A percentile compares a stretch with the other conserved stretches of the same genome.
These are phyloP conservation scores for Heliopora coerulea DNA, from an alignment of 92 coral and sea anemone genomes.

Conservation along the genomic window DNA sequence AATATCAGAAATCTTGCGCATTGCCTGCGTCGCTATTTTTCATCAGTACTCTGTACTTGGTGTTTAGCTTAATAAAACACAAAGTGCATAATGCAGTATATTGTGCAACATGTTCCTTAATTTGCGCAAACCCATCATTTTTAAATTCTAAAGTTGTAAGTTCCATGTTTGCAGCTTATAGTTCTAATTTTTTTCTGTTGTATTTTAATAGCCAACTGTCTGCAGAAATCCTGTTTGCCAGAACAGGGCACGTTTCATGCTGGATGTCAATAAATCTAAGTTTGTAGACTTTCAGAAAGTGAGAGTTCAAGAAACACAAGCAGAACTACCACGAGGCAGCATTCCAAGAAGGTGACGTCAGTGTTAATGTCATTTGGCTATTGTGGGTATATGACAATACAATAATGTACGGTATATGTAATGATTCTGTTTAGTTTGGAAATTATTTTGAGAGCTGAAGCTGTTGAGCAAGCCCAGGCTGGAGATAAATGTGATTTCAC, in stretches of 20 bases:
- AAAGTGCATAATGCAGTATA: no score
- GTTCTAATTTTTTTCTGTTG: no score
- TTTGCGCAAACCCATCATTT: no score
- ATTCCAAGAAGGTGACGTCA: slow-evolving; percentile 97
- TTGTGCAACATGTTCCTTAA: no score
- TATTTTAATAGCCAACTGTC: slow-evolving; percentile 72
- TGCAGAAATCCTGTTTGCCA: slow-evolving; percentile 97
- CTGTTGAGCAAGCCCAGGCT: slow-evolving; percentile 99
- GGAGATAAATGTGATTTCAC: slow-evolving; percentile 99
- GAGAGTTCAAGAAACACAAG: slow-evolving; percentile 95
- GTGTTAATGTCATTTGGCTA: not conserved
- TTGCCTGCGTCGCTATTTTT: no score
- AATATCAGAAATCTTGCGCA: no score
- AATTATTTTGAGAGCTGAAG: slow-evolving; percentile 88
- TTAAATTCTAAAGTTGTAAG: no score
- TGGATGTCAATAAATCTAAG: slow-evolving; percentile 89
- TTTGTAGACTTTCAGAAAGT: slow-evolving; percentile 99
- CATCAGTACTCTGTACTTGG: no score
- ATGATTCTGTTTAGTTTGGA: slow-evolving; percentile 65
- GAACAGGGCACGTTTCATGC: slow-evolving; percentile 93
- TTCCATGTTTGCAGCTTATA: no score
- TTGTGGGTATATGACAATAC: not conserved
- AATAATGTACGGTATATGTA: not conserved
- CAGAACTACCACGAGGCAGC: slow-evolving; percentile 94
- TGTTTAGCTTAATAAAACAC: no score